A percentile compares a stretch with the other conserved stretches of the same genome.
Evolutionary conservation across 2,113 vertebrate genomes (phyloP).

Genomic region (Mesoclemmys tuberculata): DNA sequence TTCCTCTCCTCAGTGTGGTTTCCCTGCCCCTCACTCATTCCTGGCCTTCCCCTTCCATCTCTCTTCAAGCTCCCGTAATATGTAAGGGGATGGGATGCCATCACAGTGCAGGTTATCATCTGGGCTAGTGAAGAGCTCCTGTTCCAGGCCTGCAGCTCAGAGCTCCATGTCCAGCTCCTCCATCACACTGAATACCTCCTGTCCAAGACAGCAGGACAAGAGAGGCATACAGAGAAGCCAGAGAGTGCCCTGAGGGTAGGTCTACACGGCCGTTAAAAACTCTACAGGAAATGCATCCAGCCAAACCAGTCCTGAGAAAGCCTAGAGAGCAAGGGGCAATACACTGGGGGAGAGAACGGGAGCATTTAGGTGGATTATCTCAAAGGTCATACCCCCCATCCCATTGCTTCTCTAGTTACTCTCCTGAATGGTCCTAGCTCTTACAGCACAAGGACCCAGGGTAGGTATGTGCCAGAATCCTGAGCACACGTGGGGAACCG

Average conservation of each 20-base stretch:
- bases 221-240: neutral
- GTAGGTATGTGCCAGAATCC: neutral
- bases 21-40: neutral
- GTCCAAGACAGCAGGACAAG: neutral
- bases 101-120: neutral
- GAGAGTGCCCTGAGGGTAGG: neutral
- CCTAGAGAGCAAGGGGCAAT: neutral
- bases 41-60: neutral
- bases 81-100: neutral
- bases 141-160: neutral
- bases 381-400: neutral
- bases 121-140: neutral
- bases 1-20: neutral
- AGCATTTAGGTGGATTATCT: neutral
- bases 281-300: neutral
- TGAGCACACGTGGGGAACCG: neutral
- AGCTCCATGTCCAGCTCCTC: neutral
- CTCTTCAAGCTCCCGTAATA: neutral
- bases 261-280: neutral
- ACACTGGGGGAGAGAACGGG: neutral
- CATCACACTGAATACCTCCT: neutral
- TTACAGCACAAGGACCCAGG: neutral
- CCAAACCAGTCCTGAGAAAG: neutral
- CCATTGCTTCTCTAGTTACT: neutral
- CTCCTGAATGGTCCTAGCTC: neutral